Conservation (phyloP, 2,113 vertebrate genomes). For the Propithecus coquereli region DNA sequence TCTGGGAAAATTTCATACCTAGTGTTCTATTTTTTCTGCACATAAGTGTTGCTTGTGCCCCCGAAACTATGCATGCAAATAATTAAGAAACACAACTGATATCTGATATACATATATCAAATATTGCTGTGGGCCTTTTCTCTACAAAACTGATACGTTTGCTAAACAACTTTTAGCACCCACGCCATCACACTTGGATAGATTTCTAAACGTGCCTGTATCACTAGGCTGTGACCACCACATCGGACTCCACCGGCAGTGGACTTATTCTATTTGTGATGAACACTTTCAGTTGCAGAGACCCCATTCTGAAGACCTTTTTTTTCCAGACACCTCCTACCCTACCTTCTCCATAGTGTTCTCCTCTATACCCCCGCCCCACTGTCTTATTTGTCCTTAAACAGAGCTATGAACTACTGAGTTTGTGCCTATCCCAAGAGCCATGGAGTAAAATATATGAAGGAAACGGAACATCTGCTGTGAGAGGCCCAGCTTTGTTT, state of each 20-base stretch:
- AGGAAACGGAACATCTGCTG: background rate
- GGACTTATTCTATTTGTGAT: background rate
- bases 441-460: background rate
- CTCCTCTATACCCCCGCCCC: background rate
- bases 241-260: no score
- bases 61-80: background rate
- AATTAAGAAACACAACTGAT: background rate
- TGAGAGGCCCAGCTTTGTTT: background rate
- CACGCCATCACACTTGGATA: fast-evolving
- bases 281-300: no score
- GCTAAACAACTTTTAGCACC: background rate
- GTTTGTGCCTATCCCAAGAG: background rate
- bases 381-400: background rate
- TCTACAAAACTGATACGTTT: background rate
- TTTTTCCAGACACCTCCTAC: background rate
- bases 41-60: background rate
- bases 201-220: background rate
- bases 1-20: background rate
- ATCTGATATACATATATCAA: no score
- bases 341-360: background rate
- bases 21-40: background rate
- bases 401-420: background rate
- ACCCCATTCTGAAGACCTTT: background rate
- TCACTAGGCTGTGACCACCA: background rate
- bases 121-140: background rate